These are phyloP conservation scores for Caranx ignobilis DNA, from an alignment of 2,113 vertebrate genomes.

Conservation along the genomic window DNA sequence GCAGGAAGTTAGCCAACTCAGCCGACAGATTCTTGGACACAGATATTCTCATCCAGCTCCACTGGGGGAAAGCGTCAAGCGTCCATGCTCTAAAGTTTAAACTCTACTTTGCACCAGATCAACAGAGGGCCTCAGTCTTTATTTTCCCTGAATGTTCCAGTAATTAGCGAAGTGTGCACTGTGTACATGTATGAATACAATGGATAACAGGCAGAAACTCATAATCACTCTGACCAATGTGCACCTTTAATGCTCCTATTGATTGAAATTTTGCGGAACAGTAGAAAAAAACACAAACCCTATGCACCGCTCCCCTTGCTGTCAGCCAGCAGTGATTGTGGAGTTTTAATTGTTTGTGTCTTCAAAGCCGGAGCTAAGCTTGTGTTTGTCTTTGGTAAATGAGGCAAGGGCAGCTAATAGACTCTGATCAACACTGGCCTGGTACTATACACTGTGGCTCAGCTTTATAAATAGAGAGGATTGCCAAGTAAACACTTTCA, in stretches of 20 bases:
- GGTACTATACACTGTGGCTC: conserved; percentile 51
- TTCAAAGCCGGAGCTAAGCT: conserved; percentile 62
- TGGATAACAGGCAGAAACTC: background rate
- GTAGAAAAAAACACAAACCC: conserved; percentile 44
- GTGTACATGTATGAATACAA: background rate
- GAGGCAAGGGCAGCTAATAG: conserved; percentile 66
- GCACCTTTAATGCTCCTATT: conserved; percentile 56
- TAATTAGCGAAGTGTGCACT: background rate
- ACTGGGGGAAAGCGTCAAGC: background rate
- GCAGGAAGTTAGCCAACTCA: background rate
- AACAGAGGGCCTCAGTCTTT: background rate
- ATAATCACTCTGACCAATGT: background rate
- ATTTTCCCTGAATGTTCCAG: background rate
- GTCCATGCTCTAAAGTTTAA: background rate
- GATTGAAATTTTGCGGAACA: conserved; percentile 41
- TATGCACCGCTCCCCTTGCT: conserved; percentile 21
- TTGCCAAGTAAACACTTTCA: conserved; percentile 57
- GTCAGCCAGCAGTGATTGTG: conserved; percentile 32
- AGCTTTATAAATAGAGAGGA: conserved; percentile 59
- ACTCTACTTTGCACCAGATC: too few relatives aligned
- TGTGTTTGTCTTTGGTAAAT: conserved; percentile 75
- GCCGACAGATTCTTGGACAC: background rate
- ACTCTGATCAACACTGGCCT: conserved; percentile 57
- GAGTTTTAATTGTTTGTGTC: conserved; percentile 64
- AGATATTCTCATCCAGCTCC: background rate